Evolutionary conservation across 2,888 invertebrate genomes (phyloP).

Genomic region (Petrophora chlorosata): DNA sequence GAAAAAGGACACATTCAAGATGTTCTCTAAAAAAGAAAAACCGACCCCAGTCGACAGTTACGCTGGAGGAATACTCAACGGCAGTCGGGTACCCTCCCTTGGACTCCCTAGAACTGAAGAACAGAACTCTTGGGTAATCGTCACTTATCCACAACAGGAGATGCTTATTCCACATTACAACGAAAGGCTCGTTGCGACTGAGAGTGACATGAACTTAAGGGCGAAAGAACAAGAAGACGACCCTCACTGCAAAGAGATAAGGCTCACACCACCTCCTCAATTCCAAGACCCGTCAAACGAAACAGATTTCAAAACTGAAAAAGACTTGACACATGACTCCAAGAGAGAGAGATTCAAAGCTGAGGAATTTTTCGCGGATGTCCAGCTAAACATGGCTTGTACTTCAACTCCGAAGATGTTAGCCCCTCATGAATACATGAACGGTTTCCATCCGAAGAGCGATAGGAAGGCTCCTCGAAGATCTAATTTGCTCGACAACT

Average conservation of each 20-base stretch:
- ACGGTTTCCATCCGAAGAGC: conserved; percentile 49
- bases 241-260: conserved; percentile 53
- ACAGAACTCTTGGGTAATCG: conserved; percentile 73
- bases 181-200: conserved; percentile 65
- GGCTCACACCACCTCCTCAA: conserved; percentile 74
- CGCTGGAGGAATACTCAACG: conserved; percentile 68
- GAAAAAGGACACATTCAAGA: conserved; percentile 69
- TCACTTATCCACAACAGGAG: conserved; percentile 72
- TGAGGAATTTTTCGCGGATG: conserved; percentile 66
- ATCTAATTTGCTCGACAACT: conserved; percentile 69
- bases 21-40: conserved; percentile 74
- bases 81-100: conserved; percentile 73
- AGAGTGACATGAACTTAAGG: conserved; percentile 53
- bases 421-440: conserved; percentile 70
- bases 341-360: conserved; percentile 79
- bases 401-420: conserved; percentile 80
- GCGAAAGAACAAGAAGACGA: conserved; percentile 53
- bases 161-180: conserved; percentile 73
- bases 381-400: conserved; percentile 73
- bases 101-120: conserved; percentile 71
- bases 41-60: conserved; percentile 56
- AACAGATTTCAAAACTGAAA: conserved; percentile 61
- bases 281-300: conserved; percentile 76
- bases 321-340: conserved; percentile 69
- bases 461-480: conserved; percentile 59